These are phyloP conservation scores for Semnornis frantzii DNA, from an alignment of 2,113 vertebrate species.

Conservation along the genomic window DNA sequence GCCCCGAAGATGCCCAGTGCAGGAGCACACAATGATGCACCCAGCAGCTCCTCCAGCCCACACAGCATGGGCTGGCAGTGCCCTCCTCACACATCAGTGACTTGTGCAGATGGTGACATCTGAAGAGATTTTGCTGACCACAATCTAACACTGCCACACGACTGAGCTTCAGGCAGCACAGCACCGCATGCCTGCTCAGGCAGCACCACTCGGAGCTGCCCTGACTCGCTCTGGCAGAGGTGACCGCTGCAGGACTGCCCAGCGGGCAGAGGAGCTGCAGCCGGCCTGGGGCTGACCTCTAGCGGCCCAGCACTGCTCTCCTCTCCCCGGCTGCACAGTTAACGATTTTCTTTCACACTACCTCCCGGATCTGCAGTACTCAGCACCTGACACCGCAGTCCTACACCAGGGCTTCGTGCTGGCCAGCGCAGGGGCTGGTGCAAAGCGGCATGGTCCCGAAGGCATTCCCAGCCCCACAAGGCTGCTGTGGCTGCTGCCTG, in stretches of 20 bases:
- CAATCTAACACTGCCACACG: neutral
- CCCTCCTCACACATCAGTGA: neutral
- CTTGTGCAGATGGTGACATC: neutral
- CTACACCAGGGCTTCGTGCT: neutral
- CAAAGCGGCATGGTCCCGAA: neutral
- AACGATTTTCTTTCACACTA: neutral
- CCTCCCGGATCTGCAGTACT: neutral
- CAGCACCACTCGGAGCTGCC: neutral
- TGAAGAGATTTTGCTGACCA: neutral
- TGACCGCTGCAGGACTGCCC: neutral
- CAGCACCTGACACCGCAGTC: neutral
- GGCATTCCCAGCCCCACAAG: neutral
- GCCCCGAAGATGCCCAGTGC: neutral
- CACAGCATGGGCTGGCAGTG: neutral
- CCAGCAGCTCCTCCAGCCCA: neutral
- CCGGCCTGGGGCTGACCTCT: constrained; percentile 47
- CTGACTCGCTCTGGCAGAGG: neutral
- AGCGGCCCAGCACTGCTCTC: constrained; percentile 19
- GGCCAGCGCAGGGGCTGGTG: neutral
- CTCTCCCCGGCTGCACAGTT: neutral
- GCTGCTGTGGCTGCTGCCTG: neutral
- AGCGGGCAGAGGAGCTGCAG: neutral
- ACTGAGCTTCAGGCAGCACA: neutral
- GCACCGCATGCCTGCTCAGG: neutral
- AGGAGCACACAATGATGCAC: neutral